Base-by-base conservation (phyloP, 2,113 vertebrate species). In the Chelonoidis abingdonii region DNA sequence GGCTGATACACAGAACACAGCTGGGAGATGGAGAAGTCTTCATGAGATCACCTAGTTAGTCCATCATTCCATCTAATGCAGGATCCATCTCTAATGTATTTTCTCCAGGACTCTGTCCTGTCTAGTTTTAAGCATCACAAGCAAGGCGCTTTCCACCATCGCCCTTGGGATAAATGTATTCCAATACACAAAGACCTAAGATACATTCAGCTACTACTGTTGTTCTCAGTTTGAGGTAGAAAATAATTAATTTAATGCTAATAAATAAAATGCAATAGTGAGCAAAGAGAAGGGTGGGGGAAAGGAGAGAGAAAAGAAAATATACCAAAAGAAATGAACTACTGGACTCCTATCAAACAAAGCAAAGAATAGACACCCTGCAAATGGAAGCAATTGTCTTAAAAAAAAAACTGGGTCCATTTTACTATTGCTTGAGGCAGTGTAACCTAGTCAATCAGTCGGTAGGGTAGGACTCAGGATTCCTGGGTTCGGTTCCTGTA, bases 361-460 rank as follows among this genome's bases (percentile, higher is more conserved):
- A 92, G 54, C 19, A 80, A 85, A 91, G 79, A 85, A 91, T 72
- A 87, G 69, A 19, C 5, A 27, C 53, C 85, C 83, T 41, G 65
- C 6, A 9, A 85, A 69, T 57, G 56, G 25, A 57, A 57, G 12
- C 56, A 57, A 57, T 27, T 57, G 56, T 57, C 56, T 57, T 27
- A 16, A 50, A 50, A 50, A 49, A 54, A 56, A 56, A 57, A 57
- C 9, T 7, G 22, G 22, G 22, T 54, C 53, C 53, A 54, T 54
- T 54, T 53, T 54, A 54, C 53, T 22, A 54, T 54, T 54, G 53
- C 53, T 22, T 22, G 21, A 54, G 53, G 53, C 53, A 54, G 21
- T 22, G 53, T 54, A 54, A 22, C 1, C 21, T 22, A 54, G 21
- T 22, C 53, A 54, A 54, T 54, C 22, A 22, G 53, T 21, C 4